These are phyloP conservation scores for Columba guinea DNA, from an alignment of 2,797 vertebrate genomes.

Conservation along the genomic window DNA sequence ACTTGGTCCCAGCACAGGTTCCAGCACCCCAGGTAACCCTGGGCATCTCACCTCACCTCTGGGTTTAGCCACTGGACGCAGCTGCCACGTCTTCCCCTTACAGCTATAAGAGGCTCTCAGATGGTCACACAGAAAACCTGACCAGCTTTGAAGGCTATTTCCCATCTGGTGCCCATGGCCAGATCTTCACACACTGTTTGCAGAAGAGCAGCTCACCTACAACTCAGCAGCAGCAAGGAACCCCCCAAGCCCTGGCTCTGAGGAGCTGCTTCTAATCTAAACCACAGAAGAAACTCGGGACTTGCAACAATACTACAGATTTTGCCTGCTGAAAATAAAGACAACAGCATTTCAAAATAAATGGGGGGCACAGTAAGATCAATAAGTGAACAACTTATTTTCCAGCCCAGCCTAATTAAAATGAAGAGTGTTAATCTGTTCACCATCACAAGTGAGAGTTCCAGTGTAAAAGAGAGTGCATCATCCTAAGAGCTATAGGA, in stretches of 20 bases:
- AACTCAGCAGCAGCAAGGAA: not conserved
- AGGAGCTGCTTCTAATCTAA: not conserved
- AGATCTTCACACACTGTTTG: rapidly evolving
- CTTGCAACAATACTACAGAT: not conserved
- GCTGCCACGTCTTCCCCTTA: not conserved
- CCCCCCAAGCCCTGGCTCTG: not conserved
- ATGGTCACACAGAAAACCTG: not conserved
- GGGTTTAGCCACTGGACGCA: not conserved
- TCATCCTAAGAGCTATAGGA: not conserved
- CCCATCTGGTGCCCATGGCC: not conserved
- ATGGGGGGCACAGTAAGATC: not conserved
- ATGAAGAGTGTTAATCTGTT: not conserved
- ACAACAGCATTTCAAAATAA: not conserved
- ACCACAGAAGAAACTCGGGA: not conserved
- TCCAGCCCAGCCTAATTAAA: slow-evolving; percentile 32
- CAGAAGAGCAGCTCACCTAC: not conserved
- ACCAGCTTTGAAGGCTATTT: not conserved
- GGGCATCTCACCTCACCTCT: not conserved
- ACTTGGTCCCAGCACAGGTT: not conserved
- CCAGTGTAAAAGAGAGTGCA: not conserved
- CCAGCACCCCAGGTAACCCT: not conserved
- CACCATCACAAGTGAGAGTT: not conserved
- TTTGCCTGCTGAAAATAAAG: not conserved
- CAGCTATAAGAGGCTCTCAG: not conserved
- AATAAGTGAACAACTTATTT: not conserved